A percentile compares a stretch with the other conserved stretches of the same genome.
Conservation (phyloP, 2,797 vertebrate genomes). For the Dallia pectoralis region DNA sequence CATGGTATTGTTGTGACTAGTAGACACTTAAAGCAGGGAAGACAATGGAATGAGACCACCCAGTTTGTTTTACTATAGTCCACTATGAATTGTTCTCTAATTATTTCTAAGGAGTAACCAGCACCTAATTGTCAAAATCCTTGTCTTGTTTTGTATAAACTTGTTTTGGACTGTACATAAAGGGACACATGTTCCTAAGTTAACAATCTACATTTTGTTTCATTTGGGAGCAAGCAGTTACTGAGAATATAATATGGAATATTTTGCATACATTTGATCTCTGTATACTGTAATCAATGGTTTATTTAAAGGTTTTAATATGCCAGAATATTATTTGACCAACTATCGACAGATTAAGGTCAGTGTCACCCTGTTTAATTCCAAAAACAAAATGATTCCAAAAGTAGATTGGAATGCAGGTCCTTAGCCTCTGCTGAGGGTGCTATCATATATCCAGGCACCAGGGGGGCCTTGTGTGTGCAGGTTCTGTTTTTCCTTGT, state of each 20-base stretch:
- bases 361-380: not conserved
- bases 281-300: not conserved
- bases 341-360: not conserved
- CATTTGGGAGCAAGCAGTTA: not conserved
- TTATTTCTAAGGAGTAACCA: not conserved
- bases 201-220: not conserved
- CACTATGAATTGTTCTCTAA: not conserved
- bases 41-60: conserved; percentile 3
- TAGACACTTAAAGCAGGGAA: not conserved
- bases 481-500: no score
- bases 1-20: not conserved
- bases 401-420: not conserved
- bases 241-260: not conserved
- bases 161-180: not conserved
- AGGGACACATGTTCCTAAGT: not conserved
- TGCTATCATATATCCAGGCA: not conserved
- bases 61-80: not conserved
- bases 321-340: not conserved
- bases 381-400: not conserved
- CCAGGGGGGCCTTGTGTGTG: not conserved
- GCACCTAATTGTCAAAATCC: not conserved
- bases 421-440: not conserved
- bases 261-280: not conserved
- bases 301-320: not conserved
- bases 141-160: not conserved